phyloP scores from a whole-genome alignment of 2,888 invertebrate species.

The Geophilus truncorum region DNA sequence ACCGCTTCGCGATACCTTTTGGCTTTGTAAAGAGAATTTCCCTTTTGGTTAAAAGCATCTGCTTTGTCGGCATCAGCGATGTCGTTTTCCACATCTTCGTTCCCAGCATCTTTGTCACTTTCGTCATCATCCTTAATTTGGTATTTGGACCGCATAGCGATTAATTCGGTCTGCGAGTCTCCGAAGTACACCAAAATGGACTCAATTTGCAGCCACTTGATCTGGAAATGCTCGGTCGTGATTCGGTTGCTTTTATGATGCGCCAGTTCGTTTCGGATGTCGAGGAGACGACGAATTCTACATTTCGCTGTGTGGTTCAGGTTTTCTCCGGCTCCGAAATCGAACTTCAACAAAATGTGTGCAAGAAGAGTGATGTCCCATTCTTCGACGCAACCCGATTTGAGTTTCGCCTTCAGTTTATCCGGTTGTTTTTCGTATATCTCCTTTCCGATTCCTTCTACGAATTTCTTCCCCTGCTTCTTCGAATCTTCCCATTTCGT shows the following conservation, averaged over 20 bases:
- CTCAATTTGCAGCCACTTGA: neutral
- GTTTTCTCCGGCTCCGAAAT: neutral
- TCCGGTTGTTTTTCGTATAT: neutral
- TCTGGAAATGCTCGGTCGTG: neutral
- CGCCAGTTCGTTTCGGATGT: neutral
- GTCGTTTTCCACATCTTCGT: neutral
- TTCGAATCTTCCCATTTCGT: neutral
- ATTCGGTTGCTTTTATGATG: neutral
- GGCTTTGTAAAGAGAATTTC: neutral
- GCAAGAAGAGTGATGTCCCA: neutral
- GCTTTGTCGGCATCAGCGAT: neutral
- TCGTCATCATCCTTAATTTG: no score
- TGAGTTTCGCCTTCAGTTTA: neutral
- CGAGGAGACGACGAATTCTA: neutral
- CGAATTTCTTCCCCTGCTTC: neutral
- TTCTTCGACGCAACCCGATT: neutral
- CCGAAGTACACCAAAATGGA: neutral
- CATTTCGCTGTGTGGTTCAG: neutral
- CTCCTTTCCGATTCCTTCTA: neutral
- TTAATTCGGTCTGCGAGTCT: neutral
- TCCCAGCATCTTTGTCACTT: neutral
- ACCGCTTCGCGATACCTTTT: neutral
- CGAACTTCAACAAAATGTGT: neutral
- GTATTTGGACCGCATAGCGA: neutral
- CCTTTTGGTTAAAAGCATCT: neutral